Evolutionary conservation across 2,797 vertebrate genomes (phyloP), one percentile per base, ranked within the genome.

Genomic region (Neostethus bicornis): DNA sequence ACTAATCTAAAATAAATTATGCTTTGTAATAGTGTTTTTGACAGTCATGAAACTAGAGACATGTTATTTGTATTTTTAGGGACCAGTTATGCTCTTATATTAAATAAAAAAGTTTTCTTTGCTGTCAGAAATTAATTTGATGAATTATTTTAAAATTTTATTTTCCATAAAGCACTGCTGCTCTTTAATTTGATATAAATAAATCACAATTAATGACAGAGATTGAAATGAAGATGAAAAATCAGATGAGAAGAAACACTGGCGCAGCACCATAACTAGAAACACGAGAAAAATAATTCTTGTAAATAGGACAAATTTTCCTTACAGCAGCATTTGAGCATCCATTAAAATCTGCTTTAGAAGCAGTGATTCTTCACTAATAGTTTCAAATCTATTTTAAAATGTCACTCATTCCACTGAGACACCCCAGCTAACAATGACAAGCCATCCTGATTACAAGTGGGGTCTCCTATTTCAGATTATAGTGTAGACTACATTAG

Each of bases 331-430:
- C 16, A 20, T 3, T 51, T 2, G 0, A 6, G 16, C 24, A 54
- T 32, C 29, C n/a, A 9, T 21, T 3, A 8, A 43, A 73, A 67
- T 47, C n/a, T 46, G 29, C 39, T 19, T 17, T 8, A 23, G 52
- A 21, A 2, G 31, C 24, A 19, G 25, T 64, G 47, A 72, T 60
- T 75, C 29, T 28, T 67, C 45, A 59, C 50, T 53, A 49, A 39
- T 70, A 48, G 51, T 28, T 34, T 39, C 73, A 61, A 43, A 31
- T 46, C 26, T 69, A 52, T 75, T 82, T 74, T 74, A 80, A 78
- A 80, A 66, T 68, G 60, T 61, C 62, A 68, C 75, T 85, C 76
- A 56, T 80, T 81, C 68, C 56, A 45, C 5, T n/a, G 54, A 70
- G 47, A 63, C 51, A 63, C 58, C 61, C 57, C 23, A 44, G 53